phyloP scores from a whole-genome alignment of 2,888 invertebrate species.

The Pseudoips prasinana region DNA sequence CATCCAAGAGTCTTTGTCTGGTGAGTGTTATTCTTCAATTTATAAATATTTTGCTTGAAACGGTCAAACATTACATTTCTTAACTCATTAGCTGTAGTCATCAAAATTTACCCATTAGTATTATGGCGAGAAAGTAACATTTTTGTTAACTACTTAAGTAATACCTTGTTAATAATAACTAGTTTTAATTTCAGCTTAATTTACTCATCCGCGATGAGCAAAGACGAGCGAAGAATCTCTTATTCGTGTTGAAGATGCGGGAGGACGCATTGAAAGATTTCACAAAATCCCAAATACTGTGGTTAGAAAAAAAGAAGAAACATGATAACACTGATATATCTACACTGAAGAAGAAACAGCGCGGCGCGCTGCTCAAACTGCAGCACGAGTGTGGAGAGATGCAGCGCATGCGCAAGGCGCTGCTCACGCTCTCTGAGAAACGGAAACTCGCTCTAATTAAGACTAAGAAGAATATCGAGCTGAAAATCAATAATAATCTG shows the following conservation, averaged over 20 bases:
- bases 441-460: constrained; percentile 69
- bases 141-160: background rate
- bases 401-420: constrained; percentile 78
- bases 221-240: constrained; percentile 70
- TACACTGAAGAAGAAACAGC: constrained; percentile 84
- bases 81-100: constrained; percentile 20
- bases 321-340: constrained; percentile 71
- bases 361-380: constrained; percentile 83
- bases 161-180: background rate
- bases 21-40: constrained; percentile 67
- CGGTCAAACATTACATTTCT: constrained; percentile 23
- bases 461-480: constrained; percentile 70
- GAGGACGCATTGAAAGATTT: constrained; percentile 76
- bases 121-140: too few species aligned
- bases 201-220: constrained; percentile 78
- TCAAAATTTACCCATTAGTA: constrained; percentile 14
- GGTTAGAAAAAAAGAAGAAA: constrained; percentile 73
- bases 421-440: constrained; percentile 66
- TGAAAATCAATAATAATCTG: constrained; percentile 61
- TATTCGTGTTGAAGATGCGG: constrained; percentile 72
- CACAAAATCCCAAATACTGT: constrained; percentile 74
- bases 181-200: constrained; percentile 63
- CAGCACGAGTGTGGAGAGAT: constrained; percentile 87
- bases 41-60: constrained; percentile 56
- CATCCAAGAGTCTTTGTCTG: constrained; percentile 77